Percentiles rank a stretch among this genome's conserved stretches.
phyloP scores from a whole-genome alignment of 2,888 invertebrate species.

The Caenorhabditis sinica region DNA sequence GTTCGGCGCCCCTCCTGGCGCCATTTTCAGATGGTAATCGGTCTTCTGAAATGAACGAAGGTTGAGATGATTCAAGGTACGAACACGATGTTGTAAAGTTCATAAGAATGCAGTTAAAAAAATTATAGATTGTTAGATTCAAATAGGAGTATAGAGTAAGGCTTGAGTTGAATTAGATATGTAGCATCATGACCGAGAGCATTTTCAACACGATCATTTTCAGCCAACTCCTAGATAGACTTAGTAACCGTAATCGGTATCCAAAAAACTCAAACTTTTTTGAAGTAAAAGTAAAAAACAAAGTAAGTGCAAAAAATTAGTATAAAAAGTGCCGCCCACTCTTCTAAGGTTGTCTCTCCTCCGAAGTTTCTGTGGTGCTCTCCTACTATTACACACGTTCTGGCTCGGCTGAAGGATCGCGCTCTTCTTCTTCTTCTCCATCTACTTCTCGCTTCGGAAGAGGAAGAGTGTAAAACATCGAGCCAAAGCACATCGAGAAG shows the following conservation, averaged over 20 bases:
- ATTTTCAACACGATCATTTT: neutral
- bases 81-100: neutral
- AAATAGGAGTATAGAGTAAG: neutral
- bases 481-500: slow-evolving; percentile 46
- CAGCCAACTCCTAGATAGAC: neutral
- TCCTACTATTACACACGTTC: slow-evolving; percentile 67
- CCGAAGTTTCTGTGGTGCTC: slow-evolving; percentile 47
- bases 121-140: no score
- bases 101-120: no score
- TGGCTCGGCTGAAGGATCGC: slow-evolving; percentile 24
- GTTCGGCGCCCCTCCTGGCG: slow-evolving; percentile 66
- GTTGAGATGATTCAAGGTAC: neutral
- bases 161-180: no score
- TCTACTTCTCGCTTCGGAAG: slow-evolving; percentile 44
- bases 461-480: slow-evolving; percentile 58
- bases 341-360: slow-evolving; percentile 37
- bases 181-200: no score
- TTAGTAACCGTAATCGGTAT: neutral
- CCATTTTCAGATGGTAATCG: slow-evolving; percentile 54
- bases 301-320: slow-evolving; percentile 60
- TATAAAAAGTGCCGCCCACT: slow-evolving; percentile 64
- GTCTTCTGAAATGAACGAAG: slow-evolving; percentile 14
- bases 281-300: neutral
- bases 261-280: no score
- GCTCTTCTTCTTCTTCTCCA: neutral